Evolutionary conservation across 53 echinoderm and acorn worm species (phyloP), one percentile per base, ranked within the genome.

Genomic region (Holothuria scabra): DNA sequence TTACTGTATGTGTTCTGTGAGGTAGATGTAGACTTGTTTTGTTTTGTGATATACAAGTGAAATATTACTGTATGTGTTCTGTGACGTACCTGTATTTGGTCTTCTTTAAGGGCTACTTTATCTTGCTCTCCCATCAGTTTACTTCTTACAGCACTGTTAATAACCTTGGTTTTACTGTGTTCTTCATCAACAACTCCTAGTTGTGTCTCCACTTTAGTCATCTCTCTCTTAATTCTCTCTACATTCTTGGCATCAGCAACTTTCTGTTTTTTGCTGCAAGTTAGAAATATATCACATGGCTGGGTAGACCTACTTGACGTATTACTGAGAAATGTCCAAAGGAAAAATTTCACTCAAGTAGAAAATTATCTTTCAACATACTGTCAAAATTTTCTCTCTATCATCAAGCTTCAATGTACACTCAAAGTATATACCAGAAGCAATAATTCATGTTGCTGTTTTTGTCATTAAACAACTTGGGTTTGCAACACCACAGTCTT

Each of bases 211-310:
- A 99, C 94, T 56, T 94, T 99, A 16, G 38, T 87, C 94, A 99
- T 94, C 87, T 99, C 99, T 6, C 93, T 84, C 55, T 85, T 88
- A 65, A 99, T 99, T 57, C 99, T 86, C 37, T 99, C 94, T 66
- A 86, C 86, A 80, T 99, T 99, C 88, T 99, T 99, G 13, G 71
- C 86, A 83, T 99, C 93, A 1, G 94, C 88, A n/a, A 89, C 84
- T 74, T 89, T 85, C 91, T 94, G 94, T 55, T 85, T 99, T 72
- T 85, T 88, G 78, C 97, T 96, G 90, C 28, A 64, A 52, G n/a
- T 66, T 4, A 52, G 31, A 74, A 30, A 33, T 60, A n/a, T 16
- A 52, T 52, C 2, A 52, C n/a, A 58, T 22, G 23, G 6, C 16
- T 52, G 4, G 24, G 24, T 0, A 80, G 24, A 28, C 25, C 16